phyloP scores from a whole-genome alignment of 2,113 vertebrate genomes.

The pig (Sus scrofa) region DNA sequence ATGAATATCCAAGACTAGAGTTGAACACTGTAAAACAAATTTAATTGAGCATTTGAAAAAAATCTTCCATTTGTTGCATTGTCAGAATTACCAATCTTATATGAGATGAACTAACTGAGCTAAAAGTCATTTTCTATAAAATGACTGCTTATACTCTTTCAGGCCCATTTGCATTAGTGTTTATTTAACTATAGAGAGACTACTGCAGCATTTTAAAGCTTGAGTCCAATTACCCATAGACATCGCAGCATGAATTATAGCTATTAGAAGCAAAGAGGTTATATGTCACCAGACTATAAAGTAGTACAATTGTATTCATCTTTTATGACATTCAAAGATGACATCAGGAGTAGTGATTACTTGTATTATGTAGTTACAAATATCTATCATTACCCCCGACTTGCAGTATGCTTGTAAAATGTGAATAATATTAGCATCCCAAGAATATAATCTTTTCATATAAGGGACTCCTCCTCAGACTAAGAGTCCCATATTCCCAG shows the following conservation, averaged over 20 bases:
- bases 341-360: background rate
- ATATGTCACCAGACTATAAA: background rate
- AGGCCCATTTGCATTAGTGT: background rate
- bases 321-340: conserved; percentile 40
- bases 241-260: background rate
- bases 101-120: background rate
- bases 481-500: background rate
- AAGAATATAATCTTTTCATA: background rate
- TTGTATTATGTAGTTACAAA: background rate
- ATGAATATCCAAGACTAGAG: background rate
- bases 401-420: background rate
- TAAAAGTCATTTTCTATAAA: background rate
- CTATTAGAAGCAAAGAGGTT: conserved; percentile 25
- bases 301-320: background rate
- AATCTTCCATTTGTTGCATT: background rate
- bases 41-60: conserved; percentile 5
- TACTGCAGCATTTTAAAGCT: conserved; percentile 20
- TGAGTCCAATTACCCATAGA: background rate
- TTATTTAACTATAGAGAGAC: background rate
- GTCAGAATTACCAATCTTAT: conserved; percentile 53
- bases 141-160: background rate
- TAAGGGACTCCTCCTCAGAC: background rate
- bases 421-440: background rate
- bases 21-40: background rate
- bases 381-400: conserved; percentile 26